Conservation (phyloP, 2,797 vertebrate species). For the Pteropus rufus region DNA sequence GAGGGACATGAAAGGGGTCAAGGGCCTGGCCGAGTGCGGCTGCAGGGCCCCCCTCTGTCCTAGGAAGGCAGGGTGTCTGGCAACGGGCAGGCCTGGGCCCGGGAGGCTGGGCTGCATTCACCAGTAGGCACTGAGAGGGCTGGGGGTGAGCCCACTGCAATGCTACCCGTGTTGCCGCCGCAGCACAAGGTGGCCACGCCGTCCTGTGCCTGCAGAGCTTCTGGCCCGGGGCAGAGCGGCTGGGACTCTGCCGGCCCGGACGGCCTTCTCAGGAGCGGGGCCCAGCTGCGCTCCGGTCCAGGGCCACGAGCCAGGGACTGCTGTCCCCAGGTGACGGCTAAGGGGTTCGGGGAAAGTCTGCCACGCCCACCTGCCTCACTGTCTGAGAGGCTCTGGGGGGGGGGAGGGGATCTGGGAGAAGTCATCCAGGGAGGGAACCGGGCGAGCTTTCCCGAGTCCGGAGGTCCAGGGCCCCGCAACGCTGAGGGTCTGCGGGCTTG, state of each 20-base stretch:
- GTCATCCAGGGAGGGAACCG: background rate
- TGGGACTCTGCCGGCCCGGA: background rate
- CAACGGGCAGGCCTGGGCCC: too few relatives aligned
- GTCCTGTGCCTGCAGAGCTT: too few relatives aligned
- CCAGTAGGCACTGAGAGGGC: too few relatives aligned
- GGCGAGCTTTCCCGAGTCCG: background rate
- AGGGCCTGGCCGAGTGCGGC: background rate
- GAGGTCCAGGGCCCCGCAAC: background rate
- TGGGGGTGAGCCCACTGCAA: too few relatives aligned
- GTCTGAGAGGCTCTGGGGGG: background rate
- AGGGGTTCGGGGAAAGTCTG: background rate
- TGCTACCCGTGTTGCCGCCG: too few relatives aligned
- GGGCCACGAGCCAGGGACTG: background rate
- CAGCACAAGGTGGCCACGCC: too few relatives aligned
- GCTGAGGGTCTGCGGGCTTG: background rate
- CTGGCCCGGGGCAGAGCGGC: background rate
- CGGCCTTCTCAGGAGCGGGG: background rate
- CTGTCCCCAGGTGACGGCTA: background rate
- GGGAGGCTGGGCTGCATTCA: too few relatives aligned
- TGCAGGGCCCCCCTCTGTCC: background rate
- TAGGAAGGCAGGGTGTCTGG: background rate
- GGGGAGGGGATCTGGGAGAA: background rate
- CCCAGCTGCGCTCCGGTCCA: background rate
- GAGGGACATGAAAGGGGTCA: background rate
- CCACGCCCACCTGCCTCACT: background rate